Conservation (phyloP, 2,113 vertebrate genomes). For the Pedetes capensis region DNA sequence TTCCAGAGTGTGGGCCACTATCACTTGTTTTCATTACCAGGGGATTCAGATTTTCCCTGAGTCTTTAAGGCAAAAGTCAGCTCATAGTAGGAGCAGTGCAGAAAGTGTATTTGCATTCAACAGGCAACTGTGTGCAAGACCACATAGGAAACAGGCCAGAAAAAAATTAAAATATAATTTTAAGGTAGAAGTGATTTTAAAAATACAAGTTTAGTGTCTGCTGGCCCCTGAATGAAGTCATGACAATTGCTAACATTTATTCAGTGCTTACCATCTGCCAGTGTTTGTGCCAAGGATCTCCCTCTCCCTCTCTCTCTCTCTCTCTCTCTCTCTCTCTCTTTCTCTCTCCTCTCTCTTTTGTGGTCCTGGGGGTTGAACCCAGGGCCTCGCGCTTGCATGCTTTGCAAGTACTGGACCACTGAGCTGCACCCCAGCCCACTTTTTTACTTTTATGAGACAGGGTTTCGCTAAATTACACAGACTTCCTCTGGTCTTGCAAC, state of each 20-base stretch:
- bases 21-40: background rate
- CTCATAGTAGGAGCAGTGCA: background rate
- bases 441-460: too few species aligned
- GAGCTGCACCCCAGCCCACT: too few species aligned
- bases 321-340: too few species aligned
- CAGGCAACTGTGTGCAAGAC: background rate
- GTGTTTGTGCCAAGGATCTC: background rate
- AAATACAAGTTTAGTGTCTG: background rate
- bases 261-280: background rate
- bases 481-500: too few species aligned
- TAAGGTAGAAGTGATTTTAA: too few species aligned
- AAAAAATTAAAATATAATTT: background rate
- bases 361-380: too few species aligned
- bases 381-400: too few species aligned
- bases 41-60: background rate
- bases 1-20: background rate
- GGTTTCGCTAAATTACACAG: too few species aligned
- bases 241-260: background rate
- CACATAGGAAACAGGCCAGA: background rate
- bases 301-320: too few species aligned
- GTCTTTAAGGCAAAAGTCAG: background rate
- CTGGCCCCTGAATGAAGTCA: background rate
- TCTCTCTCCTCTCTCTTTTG: too few species aligned
- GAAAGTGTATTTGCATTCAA: background rate
- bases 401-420: too few species aligned